These are phyloP conservation scores for Gandaritis pyraliata DNA, from an alignment of 2,888 invertebrate species.

Conservation along the genomic window DNA sequence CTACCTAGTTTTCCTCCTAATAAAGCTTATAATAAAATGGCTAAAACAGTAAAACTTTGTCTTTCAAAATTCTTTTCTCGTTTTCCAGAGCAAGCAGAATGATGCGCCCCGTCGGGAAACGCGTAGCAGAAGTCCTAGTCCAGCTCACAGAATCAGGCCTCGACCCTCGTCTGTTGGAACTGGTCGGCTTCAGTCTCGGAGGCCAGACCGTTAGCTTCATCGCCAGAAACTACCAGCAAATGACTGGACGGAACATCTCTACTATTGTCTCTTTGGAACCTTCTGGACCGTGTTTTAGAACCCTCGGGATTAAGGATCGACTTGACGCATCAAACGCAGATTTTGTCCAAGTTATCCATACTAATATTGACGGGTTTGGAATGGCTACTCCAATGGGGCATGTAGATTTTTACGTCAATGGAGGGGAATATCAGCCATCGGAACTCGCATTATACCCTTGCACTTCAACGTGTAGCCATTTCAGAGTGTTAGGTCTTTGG, in stretches of 20 bases:
- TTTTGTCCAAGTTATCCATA: slow-evolving; percentile 74
- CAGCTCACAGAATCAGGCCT: slow-evolving; percentile 64
- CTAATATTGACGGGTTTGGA: slow-evolving; percentile 77
- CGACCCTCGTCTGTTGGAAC: slow-evolving; percentile 65
- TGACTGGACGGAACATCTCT: slow-evolving; percentile 70
- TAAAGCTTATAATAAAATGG: no score
- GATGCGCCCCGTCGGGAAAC: slow-evolving; percentile 77
- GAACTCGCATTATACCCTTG: slow-evolving; percentile 68
- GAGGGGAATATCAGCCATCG: slow-evolving; percentile 76
- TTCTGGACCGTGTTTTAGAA: slow-evolving; percentile 75
- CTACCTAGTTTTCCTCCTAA: no score
- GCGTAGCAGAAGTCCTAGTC: slow-evolving; percentile 68
- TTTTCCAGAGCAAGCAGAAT: slow-evolving; percentile 69
- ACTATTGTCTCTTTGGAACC: slow-evolving; percentile 73
- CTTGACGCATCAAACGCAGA: slow-evolving; percentile 69
- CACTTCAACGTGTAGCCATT: slow-evolving; percentile 73
- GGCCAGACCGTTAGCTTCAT: slow-evolving; percentile 74
- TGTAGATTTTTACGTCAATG: slow-evolving; percentile 74
- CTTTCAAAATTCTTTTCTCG: neutral
- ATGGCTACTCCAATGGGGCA: slow-evolving; percentile 77
- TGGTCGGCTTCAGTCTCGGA: slow-evolving; percentile 75
- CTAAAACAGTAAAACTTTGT: no score
- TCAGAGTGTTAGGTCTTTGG: slow-evolving; percentile 67
- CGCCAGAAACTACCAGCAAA: slow-evolving; percentile 64
- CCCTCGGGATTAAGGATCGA: slow-evolving; percentile 56